Conservation (phyloP, 2,888 invertebrate genomes). For the Nomada ferruginata region DNA sequence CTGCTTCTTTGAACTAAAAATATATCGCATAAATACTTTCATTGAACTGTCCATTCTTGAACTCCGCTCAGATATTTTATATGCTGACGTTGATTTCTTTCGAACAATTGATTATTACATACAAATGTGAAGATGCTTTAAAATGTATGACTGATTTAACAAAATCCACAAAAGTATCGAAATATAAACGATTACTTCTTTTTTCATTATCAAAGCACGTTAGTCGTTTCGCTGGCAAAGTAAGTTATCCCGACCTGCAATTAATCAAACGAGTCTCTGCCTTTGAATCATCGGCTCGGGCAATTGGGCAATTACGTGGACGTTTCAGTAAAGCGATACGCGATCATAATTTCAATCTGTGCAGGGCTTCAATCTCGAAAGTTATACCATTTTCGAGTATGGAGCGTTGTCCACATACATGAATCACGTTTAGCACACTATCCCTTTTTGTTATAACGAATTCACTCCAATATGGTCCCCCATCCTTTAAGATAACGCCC, state of each 20-base stretch:
- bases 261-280: neutral
- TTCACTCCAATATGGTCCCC: conserved; percentile 6
- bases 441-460: neutral
- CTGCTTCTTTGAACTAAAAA: neutral
- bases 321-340: conserved; percentile 1
- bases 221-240: neutral
- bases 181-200: neutral
- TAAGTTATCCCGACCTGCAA: neutral
- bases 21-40: too few species aligned
- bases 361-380: neutral
- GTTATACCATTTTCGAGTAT: neutral
- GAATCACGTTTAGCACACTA: conserved; percentile 5
- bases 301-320: neutral
- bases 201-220: neutral
- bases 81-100: neutral
- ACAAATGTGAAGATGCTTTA: too few species aligned
- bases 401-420: neutral
- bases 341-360: conserved; percentile 7
- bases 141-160: too few species aligned
- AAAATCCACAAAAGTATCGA: too few species aligned
- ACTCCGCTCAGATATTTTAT: too few species aligned
- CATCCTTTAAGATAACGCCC: conserved; percentile 37
- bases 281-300: neutral
- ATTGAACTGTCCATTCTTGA: too few species aligned
- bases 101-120: neutral